These are phyloP conservation scores for Hemicordylus capensis DNA, from an alignment of 2,113 vertebrate species.

Conservation along the genomic window DNA sequence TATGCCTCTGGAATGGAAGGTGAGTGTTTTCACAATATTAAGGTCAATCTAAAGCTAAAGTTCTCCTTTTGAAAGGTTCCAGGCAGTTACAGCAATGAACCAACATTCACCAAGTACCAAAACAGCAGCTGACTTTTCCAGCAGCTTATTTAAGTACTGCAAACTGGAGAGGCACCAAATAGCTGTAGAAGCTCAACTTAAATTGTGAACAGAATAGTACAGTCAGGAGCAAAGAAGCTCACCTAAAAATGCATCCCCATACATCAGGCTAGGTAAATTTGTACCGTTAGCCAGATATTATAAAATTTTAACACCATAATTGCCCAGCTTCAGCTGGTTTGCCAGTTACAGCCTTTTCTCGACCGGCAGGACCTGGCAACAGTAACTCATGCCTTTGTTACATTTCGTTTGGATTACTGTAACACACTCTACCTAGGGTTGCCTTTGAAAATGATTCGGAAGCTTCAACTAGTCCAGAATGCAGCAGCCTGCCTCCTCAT, in stretches of 20 bases:
- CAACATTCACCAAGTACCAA: not conserved
- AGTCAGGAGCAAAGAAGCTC: not conserved
- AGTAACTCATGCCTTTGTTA: no score
- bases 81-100: not conserved
- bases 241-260: not conserved
- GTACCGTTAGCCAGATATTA: not conserved
- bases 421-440: no score
- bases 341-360: no score
- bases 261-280: not conserved
- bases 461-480: no score
- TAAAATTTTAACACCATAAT: not conserved
- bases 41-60: no score
- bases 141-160: not conserved
- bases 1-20: no score
- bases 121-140: not conserved
- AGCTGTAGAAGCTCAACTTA: not conserved
- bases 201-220: not conserved
- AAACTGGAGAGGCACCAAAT: not conserved
- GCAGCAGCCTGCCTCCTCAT: no score
- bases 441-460: no score
- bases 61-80: conserved; percentile 1
- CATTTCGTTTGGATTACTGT: no score
- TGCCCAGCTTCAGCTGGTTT: no score
- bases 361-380: no score
- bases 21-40: no score